Base-by-base conservation (phyloP, 2,113 vertebrate species). In the Sebastes schlegelii region DNA sequence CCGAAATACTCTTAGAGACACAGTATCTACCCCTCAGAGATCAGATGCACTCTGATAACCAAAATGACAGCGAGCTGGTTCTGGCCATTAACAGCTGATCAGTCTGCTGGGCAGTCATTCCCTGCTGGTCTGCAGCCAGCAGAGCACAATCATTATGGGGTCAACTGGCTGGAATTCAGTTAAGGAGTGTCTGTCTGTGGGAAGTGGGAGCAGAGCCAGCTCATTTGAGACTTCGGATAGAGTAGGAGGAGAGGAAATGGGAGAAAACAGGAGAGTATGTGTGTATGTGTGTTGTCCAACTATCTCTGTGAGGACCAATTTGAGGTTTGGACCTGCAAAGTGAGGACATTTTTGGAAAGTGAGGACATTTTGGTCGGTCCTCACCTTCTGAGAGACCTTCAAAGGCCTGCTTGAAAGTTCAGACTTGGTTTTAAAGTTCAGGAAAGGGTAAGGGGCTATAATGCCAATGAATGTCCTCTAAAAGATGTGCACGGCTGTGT, bases 121-220 rank as follows among this genome's bases (percentile, higher is more conserved):
- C 66, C 63, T 42, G 1, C 8, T 89, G 80, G 65, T 54, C 46
- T 52, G 26, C 34, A 74, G 77, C 72, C 76, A 66, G 11, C 49
- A 1, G 1, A n/a, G 21, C 45, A 34, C 3, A 10, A 13, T 75
- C 51, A 72, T 83, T 72, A 58, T 14, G 42, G 60, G 74, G 57
- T 66, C n/a, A 83, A 14, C 34, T 57, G 81, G 34, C 73, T 79
- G 34, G 51, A 34, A 55, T 80, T 54, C 69, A 51, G 54, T 58
- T n/a, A 46, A 73, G 63, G 57, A 72, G 61, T 74, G 55, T 4
- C 64, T 57, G 8, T 72, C 83, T 71, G 71, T 89, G 85, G 82
- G 83, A 87, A 89, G 4, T 77, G 70, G 82, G 82, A 69, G 3
- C 16, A 40, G 19, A 49, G 76, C 79, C 74, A 79, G 75, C 5